Conservation (phyloP, 2,888 invertebrate genomes). For the Aradus depressus region DNA sequence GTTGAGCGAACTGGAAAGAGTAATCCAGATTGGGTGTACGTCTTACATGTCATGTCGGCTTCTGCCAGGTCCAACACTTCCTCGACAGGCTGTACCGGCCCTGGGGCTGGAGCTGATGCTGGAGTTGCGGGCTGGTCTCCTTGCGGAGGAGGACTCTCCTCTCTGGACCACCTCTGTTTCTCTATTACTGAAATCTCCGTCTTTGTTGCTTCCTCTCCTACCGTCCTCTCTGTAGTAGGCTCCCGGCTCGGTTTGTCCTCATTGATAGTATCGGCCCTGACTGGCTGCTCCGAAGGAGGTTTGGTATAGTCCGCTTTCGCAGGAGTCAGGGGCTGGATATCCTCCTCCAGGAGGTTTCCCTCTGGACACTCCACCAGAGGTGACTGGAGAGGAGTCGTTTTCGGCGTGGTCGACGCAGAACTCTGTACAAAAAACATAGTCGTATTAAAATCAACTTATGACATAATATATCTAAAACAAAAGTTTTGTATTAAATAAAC, state of each 20-base stretch:
- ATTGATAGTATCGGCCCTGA: too few relatives aligned
- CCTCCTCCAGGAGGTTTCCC: constrained; percentile 2
- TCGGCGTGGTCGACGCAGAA: constrained; percentile 37
- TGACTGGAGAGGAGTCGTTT: constrained; percentile 46
- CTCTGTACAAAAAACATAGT: constrained; percentile 26
- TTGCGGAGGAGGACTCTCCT: constrained; percentile 4
- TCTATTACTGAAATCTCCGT: constrained; percentile 16
- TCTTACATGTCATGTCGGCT: constrained; percentile 22
- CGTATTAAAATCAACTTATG: not conserved
- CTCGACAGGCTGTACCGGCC: too few relatives aligned
- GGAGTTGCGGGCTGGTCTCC: constrained; percentile 18
- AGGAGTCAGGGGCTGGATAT: too few relatives aligned
- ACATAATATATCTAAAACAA: not conserved
- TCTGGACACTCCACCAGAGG: constrained; percentile 39
- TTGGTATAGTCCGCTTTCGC: too few relatives aligned
- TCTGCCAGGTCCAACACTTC: constrained; percentile 14
- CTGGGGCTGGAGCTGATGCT: not conserved
- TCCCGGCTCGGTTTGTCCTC: too few relatives aligned
- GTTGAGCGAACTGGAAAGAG: too few relatives aligned
- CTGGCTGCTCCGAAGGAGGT: too few relatives aligned
- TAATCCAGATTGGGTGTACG: too few relatives aligned
- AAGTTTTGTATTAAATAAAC: too few relatives aligned
- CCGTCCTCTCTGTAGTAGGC: too few relatives aligned
- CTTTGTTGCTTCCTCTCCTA: too few relatives aligned
- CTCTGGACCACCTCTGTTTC: constrained; percentile 3